These are phyloP conservation scores for Rhopalosiphum padi DNA, from an alignment of 1,140 invertebrate genomes.

Conservation along the genomic window DNA sequence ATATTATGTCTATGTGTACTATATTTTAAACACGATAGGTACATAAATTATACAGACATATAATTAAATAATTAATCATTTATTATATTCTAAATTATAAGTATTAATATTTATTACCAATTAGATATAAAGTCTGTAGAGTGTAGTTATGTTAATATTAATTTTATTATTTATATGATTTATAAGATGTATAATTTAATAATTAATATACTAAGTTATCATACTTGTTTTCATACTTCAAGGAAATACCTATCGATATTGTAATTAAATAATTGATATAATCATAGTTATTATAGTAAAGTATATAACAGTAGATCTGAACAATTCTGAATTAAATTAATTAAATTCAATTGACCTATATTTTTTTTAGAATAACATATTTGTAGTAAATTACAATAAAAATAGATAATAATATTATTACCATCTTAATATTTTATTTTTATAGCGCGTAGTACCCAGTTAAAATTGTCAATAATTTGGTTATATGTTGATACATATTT, in stretches of 20 bases:
- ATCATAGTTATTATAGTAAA: background rate
- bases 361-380: background rate
- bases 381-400: background rate
- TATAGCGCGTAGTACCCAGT: background rate
- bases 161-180: conserved; percentile 15
- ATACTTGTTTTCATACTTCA: background rate
- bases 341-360: background rate
- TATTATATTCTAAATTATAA: background rate
- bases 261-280: background rate
- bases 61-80: background rate
- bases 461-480: background rate
- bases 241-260: background rate
- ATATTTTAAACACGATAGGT: background rate
- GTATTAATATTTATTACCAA: conserved; percentile 10
- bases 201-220: background rate
- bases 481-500: background rate
- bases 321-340: background rate
- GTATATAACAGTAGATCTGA: background rate
- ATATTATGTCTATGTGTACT: background rate
- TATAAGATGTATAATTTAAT: background rate
- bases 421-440: background rate
- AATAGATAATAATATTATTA: background rate
- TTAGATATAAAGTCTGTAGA: background rate
- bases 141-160: background rate
- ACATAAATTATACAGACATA: background rate